Evolutionary conservation across 2,113 vertebrate genomes (phyloP), one percentile per base, ranked within the genome.

Genomic region (Oncorhynchus clarkii): DNA sequence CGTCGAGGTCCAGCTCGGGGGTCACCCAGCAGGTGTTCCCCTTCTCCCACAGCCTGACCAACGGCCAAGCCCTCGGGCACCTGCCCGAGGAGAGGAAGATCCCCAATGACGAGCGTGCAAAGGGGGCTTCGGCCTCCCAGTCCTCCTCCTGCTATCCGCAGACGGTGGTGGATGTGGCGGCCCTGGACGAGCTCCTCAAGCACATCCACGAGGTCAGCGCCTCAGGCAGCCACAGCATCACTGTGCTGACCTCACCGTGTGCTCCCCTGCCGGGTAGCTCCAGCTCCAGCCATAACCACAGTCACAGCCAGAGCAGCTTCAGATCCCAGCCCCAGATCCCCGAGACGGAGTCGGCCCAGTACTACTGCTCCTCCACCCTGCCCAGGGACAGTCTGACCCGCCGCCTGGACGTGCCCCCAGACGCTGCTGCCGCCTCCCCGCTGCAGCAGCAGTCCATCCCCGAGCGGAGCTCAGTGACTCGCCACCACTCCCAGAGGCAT

Each of bases 161-260:
- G 83, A 85, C 90, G 5, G 91, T 88, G n/a, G 92, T 92, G 72
- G 95, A 95, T 7, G 91, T 95, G 67, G 94, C 94, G 0, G 94
- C 95, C 0, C 84, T 96, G 75, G 94, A 96, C 68, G 94, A 96
- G 76, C 91, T 96, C 62, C 90, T 96, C 34, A 92, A 90, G 59
- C 94, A 96, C 83, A 93, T 96, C 78, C 95, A 95, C 0, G 94
- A 93, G 80, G 88, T 89, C 78, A 92, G 80, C 26, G 90, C 89
- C 0, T 88, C 87, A 0, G 87, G 90, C 3, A 87, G 72, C 0
- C 86, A 87, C 0, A 90, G 88, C 81, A 88, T 93, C 78, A 90
- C 90, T 57, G 87, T 92, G 9, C 84, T 93, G 18, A 92, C 91
- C 39, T 87, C 87, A 16, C 89, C 84, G 29, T 87, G 83, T 0